Evolutionary conservation across 1,140 invertebrate genomes (phyloP), one percentile per base, ranked within the genome.

Genomic region (Aphelinus atriplicis): DNA sequence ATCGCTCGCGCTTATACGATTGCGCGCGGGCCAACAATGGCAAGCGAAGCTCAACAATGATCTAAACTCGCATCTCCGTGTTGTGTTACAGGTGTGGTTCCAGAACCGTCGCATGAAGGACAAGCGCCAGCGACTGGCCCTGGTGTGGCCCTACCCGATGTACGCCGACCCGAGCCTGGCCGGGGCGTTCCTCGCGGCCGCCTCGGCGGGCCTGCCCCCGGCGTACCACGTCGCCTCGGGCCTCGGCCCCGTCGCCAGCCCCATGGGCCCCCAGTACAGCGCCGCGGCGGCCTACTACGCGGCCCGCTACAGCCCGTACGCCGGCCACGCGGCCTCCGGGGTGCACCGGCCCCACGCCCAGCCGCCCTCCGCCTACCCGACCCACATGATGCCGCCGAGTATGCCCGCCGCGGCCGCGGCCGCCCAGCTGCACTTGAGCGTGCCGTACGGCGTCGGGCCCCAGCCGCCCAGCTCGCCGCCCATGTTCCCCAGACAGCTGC

Each of bases 91-190:
- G 96, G 97, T 99, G 2, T 99, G 98, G 98, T 99, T 99, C 84
- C 98, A 99, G 91, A 99, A 99, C 82, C 91, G 98, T 9, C 90
- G 98, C n/a, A 99, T 99, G 98, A 99, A 99, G 84, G 97, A 99
- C 88, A 99, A 99, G 81, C 90, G 97, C 0, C 97, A 99, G 84
- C 87, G 96, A 6, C 93, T 98, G 86, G 95, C 97, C 0, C 91
- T 98, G 65, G 92, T 95, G 0, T 98, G 97, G 97, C 97, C 97
- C 0, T 97, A 98, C 84, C 94, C 95, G 0, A 95, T 98, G 47
- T 98, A 97, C 88, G 93, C 95, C 2, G 97, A 98, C 81, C 96
- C 96, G 3, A 91, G 95, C 1, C 92, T 98, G 75, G 96, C 96
- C 1, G 96, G 96, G 0, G 69, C 73, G 4, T 58, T 75, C 4